A percentile compares a stretch with the other conserved stretches of the same genome.
These are phyloP conservation scores for Tenualosa ilisha DNA, from an alignment of 2,797 vertebrate genomes.

Conservation along the genomic window DNA sequence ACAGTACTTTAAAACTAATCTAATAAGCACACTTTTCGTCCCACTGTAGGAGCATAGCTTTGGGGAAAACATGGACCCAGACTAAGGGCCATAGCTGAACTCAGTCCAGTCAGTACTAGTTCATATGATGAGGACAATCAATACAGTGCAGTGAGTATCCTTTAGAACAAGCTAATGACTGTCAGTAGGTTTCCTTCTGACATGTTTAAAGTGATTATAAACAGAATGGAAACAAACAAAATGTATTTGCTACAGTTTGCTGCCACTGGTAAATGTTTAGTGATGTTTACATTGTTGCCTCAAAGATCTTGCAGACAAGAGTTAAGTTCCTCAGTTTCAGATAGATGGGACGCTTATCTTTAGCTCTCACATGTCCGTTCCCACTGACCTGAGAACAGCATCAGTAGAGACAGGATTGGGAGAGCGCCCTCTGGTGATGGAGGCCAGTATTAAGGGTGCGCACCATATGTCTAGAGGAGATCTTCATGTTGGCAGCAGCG, in stretches of 20 bases:
- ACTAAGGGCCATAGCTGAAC: neutral
- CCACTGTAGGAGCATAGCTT: neutral
- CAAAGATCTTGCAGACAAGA: neutral
- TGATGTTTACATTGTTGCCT: neutral
- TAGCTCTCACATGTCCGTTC: neutral
- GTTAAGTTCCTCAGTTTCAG: neutral
- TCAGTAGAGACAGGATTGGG: conserved; percentile 78
- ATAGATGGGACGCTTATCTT: neutral
- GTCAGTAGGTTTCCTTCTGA: neutral
- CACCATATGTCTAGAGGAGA: conserved; percentile 76
- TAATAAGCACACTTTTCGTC: neutral
- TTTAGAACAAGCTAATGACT: neutral
- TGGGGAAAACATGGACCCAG: neutral
- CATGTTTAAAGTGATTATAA: neutral
- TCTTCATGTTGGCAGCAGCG: conserved; percentile 73
- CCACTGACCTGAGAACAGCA: neutral
- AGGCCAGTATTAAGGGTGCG: conserved; percentile 72
- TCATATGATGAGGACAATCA: neutral
- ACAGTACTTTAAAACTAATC: neutral
- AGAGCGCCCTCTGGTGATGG: conserved; percentile 60
- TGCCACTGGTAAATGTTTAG: neutral
- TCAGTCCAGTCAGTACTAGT: neutral
- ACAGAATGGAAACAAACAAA: neutral
- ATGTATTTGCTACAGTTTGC: neutral
- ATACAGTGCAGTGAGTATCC: neutral